Conservation (phyloP, 2,888 invertebrate genomes). For the Ennomos fuscantarius region DNA sequence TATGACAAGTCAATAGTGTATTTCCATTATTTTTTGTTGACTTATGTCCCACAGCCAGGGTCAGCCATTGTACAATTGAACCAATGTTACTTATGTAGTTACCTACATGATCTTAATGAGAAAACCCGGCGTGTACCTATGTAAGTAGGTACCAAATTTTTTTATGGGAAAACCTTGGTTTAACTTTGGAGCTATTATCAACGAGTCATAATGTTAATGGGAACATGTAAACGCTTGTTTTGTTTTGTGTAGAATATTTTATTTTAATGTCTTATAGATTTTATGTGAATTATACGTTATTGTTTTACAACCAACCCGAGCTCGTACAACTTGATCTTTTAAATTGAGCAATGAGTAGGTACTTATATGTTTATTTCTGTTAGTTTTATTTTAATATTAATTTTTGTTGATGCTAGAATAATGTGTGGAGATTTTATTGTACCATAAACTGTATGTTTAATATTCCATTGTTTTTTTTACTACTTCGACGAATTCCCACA, state of each 20-base stretch:
- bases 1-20: neutral
- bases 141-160: slow-evolving; percentile 13
- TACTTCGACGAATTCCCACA: too few relatives aligned
- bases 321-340: too few relatives aligned
- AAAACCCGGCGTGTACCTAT: slow-evolving; percentile 9
- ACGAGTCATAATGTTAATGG: slow-evolving; percentile 14
- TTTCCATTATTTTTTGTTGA: slow-evolving; percentile 15
- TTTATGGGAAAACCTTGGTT: slow-evolving; percentile 22
- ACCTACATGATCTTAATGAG: slow-evolving; percentile 16
- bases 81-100: slow-evolving; percentile 13
- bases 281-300: too few relatives aligned
- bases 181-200: slow-evolving; percentile 8
- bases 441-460: too few relatives aligned
- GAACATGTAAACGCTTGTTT: slow-evolving; percentile 4
- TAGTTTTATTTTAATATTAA: too few relatives aligned
- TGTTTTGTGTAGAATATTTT: slow-evolving; percentile 11
- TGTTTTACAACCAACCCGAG: too few relatives aligned
- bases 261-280: slow-evolving; percentile 7
- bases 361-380: too few relatives aligned
- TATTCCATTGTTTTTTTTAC: too few relatives aligned
- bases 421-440: too few relatives aligned
- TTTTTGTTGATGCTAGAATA: too few relatives aligned
- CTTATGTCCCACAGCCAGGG: slow-evolving; percentile 19
- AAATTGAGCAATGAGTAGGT: too few relatives aligned
- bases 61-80: slow-evolving; percentile 25